Evolutionary conservation across 2,888 invertebrate genomes (phyloP), one percentile per base, ranked within the genome.

Genomic region (Harpalus rufipes): DNA sequence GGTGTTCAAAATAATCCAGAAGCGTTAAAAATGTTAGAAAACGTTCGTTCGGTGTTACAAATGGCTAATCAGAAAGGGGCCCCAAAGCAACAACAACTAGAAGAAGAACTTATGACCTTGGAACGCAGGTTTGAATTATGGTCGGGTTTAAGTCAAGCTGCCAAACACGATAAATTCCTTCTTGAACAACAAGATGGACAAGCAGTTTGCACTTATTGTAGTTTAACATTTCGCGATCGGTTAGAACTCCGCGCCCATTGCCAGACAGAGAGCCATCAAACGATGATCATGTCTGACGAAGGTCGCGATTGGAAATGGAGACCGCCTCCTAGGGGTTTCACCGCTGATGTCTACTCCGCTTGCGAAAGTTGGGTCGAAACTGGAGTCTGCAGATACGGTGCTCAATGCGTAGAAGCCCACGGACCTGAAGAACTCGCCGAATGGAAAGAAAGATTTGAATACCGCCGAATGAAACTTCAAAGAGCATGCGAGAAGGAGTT

Each of bases 321-420:
- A 72, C 93, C 94, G 7, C 95, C 95, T 56, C 95, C 95, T 25
- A 91, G 95, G 85, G 95, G 95, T 5, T 93, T 94, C 86, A 93
- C 93, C 7, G 91, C 93, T 21, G 94, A 95, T 87, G 93, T 93
- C 6, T 95, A 95, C 88, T 91, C 92, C 8, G 89, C 94, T 39
- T 95, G 95, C 90, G 93, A 94, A 87, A 92, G 93, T 88, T 94
- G 92, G 90, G 90, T 89, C 58, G 92, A 93, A 86, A 91, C 91
- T 56, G 93, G 92, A 65, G 91, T 91, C 61, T 96, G 96, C 89
- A 92, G 94, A 74, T 94, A 94, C 88, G 95, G 95, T 16, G 92
- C 93, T 74, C 94, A 95, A 88, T 96, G 96, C 89, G 94, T 95
- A 8, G 94, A 95, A 89, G 96, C 96, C 0, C 96, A 96, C 89